phyloP scores from a whole-genome alignment of 2,888 invertebrate species.

The Drosophila sordidula region DNA sequence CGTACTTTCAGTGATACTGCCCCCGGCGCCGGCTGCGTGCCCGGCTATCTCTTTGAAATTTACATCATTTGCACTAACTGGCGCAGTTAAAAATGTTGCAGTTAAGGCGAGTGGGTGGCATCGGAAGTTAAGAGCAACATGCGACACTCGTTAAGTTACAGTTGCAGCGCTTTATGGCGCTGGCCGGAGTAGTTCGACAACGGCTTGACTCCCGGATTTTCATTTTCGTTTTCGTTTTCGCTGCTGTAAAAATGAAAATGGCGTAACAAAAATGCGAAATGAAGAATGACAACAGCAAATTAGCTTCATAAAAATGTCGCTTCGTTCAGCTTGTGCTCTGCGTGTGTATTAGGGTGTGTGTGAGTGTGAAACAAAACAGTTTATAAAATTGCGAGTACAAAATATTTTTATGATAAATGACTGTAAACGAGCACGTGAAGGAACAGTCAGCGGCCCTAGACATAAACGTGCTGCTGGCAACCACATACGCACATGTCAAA shows the following conservation, averaged over 20 bases:
- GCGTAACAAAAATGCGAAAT: constrained; percentile 75
- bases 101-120: constrained; percentile 9
- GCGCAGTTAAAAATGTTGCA: constrained; percentile 19
- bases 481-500: constrained; percentile 74
- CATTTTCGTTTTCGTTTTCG: constrained; percentile 31
- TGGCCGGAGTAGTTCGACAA: constrained; percentile 34
- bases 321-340: constrained; percentile 15
- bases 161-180: constrained; percentile 65
- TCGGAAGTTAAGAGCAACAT: constrained; percentile 36
- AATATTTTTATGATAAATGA: constrained; percentile 80
- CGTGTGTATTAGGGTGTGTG: constrained; percentile 7
- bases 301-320: constrained; percentile 78
- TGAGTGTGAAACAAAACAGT: constrained; percentile 76
- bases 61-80: constrained; percentile 28
- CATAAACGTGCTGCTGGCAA: constrained; percentile 73
- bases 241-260: constrained; percentile 72
- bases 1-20: constrained; percentile 14
- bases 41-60: not conserved
- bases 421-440: constrained; percentile 79
- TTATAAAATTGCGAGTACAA: constrained; percentile 76
- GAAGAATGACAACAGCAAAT: constrained; percentile 80
- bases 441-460: constrained; percentile 65
- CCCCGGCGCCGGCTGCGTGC: no score
- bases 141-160: constrained; percentile 58
- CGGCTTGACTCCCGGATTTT: constrained; percentile 31